A percentile compares a stretch with the other conserved stretches of the same genome.
These are phyloP conservation scores for Drosophila engyochracea DNA, from an alignment of 2,888 invertebrate genomes.

Conservation along the genomic window DNA sequence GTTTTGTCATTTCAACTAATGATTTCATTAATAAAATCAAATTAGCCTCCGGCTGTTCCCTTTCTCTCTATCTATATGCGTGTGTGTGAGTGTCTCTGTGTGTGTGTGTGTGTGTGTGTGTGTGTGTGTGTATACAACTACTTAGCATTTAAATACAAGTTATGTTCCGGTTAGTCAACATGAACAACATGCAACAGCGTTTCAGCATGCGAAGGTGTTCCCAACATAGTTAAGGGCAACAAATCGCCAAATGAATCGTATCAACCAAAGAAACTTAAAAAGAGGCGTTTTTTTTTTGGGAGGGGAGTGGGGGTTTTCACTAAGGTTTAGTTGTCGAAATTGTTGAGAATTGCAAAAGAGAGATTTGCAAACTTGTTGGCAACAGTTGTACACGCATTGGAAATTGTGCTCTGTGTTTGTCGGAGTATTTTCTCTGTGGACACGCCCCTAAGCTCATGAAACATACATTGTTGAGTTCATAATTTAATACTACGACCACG, in stretches of 20 bases:
- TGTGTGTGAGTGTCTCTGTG: neutral
- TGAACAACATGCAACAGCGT: slow-evolving; percentile 39
- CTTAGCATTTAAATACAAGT: slow-evolving; percentile 59
- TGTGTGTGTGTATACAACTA: slow-evolving; percentile 25
- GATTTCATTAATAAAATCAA: slow-evolving; percentile 66
- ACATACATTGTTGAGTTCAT: slow-evolving; percentile 67
- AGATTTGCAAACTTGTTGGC: slow-evolving; percentile 13
- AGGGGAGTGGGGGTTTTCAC: neutral
- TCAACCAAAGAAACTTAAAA: neutral
- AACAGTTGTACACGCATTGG: neutral
- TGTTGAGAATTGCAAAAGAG: slow-evolving; percentile 10
- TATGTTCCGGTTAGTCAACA: slow-evolving; percentile 29
- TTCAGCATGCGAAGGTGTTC: slow-evolving; percentile 27
- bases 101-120: slow-evolving; percentile 5
- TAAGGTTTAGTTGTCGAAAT: slow-evolving; percentile 20
- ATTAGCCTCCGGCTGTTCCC: slow-evolving; percentile 33
- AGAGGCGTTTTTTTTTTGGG: neutral
- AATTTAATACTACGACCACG: slow-evolving; percentile 61
- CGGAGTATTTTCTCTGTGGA: neutral
- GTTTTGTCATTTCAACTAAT: slow-evolving; percentile 58
- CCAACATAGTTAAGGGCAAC: neutral
- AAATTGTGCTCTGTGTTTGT: neutral
- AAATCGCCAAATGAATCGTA: neutral
- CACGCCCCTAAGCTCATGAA: slow-evolving; percentile 19
- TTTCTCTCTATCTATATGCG: neutral